Base-by-base conservation (phyloP, 2,113 vertebrate genomes). In the Corythornis vintsioides region DNA sequence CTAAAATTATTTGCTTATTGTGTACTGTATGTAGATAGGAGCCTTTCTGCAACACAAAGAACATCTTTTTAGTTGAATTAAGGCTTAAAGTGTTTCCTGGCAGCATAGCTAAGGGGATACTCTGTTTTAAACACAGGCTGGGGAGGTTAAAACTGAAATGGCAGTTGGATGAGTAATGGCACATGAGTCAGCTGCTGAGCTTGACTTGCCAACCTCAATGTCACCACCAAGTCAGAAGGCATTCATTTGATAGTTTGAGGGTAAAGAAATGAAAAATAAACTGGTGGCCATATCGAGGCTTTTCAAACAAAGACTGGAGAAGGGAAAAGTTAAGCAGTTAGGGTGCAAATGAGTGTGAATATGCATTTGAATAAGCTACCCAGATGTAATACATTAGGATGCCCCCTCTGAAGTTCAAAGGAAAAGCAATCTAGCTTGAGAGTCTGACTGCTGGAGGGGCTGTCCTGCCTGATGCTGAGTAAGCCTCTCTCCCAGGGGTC, bases 141-240 rank as follows among this genome's bases (percentile, higher is more conserved):
- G 26, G 43, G 31, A 94, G 88, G 88, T 94, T 95, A 94, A 79
- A 90, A 94, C 83, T 63, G 38, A 71, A 92, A 86, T n/a, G 59
- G 64, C 90, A 88, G 59, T 15, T 9, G 42, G 28, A 26, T 94
- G 76, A 96, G 43, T 94, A 92, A 94, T 90, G 85, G 83, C 38
- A 17, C 92, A 8, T 92, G 89, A 91, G 84, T 95, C 89, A 89
- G 87, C 48, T 83, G 79, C 88, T 92, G 90, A 95, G 86, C 89
- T 88, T 88, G 83, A 77, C 86, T 88, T 93, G 83, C 73, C 65
- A 90, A 90, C 85, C 82, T 83, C 50, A 29, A 5, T 82, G 79
- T 94, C 10, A 0, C 91, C 53, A 71, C 64, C 38, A 17, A 92
- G 89, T 74, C 91, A 92, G 89, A 89, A 95, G 89, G 52, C 78